phyloP scores from a whole-genome alignment of 2,113 vertebrate genomes.

The Phasianus colchicus region DNA sequence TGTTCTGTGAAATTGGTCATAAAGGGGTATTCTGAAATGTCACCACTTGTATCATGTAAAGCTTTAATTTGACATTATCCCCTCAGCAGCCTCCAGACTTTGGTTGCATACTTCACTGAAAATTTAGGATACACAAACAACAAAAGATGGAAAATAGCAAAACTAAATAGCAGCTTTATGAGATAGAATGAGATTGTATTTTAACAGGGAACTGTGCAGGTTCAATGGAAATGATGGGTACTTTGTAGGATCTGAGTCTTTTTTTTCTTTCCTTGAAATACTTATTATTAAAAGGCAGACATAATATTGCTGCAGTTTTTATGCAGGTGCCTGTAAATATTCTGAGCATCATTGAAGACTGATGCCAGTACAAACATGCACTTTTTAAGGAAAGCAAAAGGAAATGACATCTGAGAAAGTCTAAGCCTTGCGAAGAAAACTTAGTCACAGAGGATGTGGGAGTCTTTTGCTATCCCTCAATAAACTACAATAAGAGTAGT shows the following conservation, averaged over 20 bases:
- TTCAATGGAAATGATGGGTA: neutral
- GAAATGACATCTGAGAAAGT: neutral
- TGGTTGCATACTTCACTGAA: neutral
- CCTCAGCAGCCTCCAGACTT: neutral
- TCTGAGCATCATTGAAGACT: neutral
- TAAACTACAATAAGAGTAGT: neutral
- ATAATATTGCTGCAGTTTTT: neutral
- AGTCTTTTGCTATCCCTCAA: neutral
- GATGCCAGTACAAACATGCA: neutral
- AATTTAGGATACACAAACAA: neutral
- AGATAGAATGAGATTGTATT: neutral
- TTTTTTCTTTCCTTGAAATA: neutral
- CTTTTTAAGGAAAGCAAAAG: neutral
- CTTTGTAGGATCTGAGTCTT: neutral
- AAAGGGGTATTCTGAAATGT: neutral
- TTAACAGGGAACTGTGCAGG: neutral
- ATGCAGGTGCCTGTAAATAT: neutral
- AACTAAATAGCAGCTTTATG: neutral
- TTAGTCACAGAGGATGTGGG: neutral
- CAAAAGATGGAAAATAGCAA: neutral
- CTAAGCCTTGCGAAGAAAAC: neutral
- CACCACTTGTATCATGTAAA: neutral
- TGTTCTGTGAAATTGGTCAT: neutral
- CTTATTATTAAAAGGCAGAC: neutral
- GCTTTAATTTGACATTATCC: neutral